A percentile compares a stretch with the other conserved stretches of the same genome.
phyloP scores from a whole-genome alignment of 2,888 invertebrate genomes.

The Archips xylosteana region DNA sequence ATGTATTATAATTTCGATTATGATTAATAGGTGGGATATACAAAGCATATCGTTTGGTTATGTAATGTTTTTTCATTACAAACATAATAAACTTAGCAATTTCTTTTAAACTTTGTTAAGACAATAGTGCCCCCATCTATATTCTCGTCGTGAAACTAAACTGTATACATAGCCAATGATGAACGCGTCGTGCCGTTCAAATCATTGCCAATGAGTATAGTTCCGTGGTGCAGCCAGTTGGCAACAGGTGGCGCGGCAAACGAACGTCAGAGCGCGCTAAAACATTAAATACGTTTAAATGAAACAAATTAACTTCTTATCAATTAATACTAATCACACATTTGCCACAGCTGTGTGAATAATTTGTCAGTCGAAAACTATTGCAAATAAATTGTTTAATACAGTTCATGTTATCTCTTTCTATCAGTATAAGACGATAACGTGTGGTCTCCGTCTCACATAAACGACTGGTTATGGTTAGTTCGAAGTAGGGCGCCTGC shows the following conservation, averaged over 20 bases:
- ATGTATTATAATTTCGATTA: no score
- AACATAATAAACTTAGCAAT: not conserved
- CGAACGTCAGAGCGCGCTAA: constrained; percentile 15
- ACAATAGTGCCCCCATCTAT: constrained; percentile 30
- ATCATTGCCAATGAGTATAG: constrained; percentile 7
- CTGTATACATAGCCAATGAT: not conserved
- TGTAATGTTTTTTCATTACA: no score
- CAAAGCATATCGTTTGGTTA: no score
- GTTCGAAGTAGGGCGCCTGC: constrained; percentile 80
- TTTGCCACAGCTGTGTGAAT: constrained; percentile 18
- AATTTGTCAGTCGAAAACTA: constrained; percentile 21
- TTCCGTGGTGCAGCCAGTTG: constrained; percentile 8
- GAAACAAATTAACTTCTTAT: constrained; percentile 31
- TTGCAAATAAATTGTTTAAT: constrained; percentile 20
- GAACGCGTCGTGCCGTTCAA: not conserved
- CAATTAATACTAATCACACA: constrained; percentile 22
- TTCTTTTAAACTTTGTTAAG: not conserved
- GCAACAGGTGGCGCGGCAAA: constrained; percentile 48
- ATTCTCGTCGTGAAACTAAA: constrained; percentile 20
- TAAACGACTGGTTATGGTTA: constrained; percentile 67
- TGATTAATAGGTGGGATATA: no score
- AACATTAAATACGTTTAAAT: constrained; percentile 30
- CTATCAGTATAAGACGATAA: constrained; percentile 50
- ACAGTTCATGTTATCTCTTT: constrained; percentile 54
- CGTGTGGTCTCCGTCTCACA: constrained; percentile 71